Evolutionary conservation across 2,797 vertebrate genomes (phyloP).

Genomic region (Pseudochirops corinnae): DNA sequence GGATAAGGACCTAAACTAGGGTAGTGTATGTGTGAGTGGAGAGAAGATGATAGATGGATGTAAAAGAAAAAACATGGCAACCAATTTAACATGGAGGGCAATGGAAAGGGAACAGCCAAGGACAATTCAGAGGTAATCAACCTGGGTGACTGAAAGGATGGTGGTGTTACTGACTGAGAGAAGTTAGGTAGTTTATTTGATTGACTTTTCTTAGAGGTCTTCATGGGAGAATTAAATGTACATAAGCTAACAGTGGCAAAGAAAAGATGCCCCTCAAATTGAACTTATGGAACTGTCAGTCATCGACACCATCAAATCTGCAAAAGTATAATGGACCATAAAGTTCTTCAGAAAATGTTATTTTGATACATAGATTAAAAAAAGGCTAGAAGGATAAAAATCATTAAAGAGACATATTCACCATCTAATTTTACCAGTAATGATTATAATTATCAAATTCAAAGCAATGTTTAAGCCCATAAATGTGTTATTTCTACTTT

Average conservation of each 20-base stretch:
- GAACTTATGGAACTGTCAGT: background rate
- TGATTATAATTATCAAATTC: slow-evolving; percentile 25
- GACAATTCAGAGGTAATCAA: background rate
- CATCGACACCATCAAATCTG: slow-evolving; percentile 10
- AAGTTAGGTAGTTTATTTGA: background rate
- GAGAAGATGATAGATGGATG: background rate
- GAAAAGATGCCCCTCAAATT: background rate
- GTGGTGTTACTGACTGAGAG: background rate
- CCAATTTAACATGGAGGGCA: background rate
- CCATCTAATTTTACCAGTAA: slow-evolving; percentile 53
- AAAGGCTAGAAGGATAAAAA: background rate
- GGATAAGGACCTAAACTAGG: background rate
- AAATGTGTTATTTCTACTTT: slow-evolving; percentile 16
- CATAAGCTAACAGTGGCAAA: background rate
- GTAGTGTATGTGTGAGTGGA: background rate
- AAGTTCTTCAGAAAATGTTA: slow-evolving; percentile 23
- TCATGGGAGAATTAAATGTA: background rate
- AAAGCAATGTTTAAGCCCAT: slow-evolving; percentile 14
- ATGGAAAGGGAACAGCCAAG: background rate
- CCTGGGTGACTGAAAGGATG: background rate
- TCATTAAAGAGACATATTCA: background rate
- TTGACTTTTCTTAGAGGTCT: background rate
- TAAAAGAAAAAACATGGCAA: background rate
- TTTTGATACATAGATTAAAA: background rate
- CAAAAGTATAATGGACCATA: slow-evolving; percentile 1